Evolutionary conservation across 2,113 vertebrate species (phyloP).

Genomic region (Edolisoma coerulescens): DNA sequence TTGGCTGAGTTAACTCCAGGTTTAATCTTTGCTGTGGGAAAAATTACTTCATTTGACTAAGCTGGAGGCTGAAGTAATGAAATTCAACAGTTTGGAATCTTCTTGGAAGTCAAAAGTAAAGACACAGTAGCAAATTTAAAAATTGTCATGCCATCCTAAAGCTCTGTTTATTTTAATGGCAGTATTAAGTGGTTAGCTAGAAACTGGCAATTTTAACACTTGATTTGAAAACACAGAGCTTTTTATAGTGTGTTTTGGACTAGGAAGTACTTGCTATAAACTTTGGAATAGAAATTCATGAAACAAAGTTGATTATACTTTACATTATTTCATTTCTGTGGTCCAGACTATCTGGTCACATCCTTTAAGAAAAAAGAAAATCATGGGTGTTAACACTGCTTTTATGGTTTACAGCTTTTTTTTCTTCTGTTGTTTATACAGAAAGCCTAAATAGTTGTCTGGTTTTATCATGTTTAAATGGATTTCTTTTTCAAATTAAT

Average conservation of each 20-base stretch:
- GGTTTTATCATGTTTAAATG: not conserved
- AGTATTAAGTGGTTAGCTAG: not conserved
- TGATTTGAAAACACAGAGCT: not conserved
- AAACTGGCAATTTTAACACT: not conserved
- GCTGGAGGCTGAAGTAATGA: not conserved
- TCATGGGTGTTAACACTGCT: accelerated
- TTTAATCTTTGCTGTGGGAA: not conserved
- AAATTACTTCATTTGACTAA: not conserved
- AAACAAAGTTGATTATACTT: not conserved
- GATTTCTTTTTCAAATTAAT: not conserved
- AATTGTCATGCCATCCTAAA: not conserved
- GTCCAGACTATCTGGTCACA: not conserved
- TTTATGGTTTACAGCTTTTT: not conserved
- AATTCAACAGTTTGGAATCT: not conserved
- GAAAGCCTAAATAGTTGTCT: not conserved
- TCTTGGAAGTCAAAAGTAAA: not conserved
- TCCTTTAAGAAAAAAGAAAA: not conserved
- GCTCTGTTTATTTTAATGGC: not conserved
- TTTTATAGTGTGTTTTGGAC: not conserved
- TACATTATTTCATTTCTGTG: not conserved
- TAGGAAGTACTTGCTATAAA: not conserved
- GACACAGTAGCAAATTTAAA: not conserved
- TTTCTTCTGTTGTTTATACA: not conserved
- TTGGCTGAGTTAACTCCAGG: not conserved
- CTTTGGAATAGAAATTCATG: not conserved